Evolutionary conservation across 1,140 invertebrate species (phyloP), one percentile per base, ranked within the genome.

Genomic region (Lethocerus indicus): DNA sequence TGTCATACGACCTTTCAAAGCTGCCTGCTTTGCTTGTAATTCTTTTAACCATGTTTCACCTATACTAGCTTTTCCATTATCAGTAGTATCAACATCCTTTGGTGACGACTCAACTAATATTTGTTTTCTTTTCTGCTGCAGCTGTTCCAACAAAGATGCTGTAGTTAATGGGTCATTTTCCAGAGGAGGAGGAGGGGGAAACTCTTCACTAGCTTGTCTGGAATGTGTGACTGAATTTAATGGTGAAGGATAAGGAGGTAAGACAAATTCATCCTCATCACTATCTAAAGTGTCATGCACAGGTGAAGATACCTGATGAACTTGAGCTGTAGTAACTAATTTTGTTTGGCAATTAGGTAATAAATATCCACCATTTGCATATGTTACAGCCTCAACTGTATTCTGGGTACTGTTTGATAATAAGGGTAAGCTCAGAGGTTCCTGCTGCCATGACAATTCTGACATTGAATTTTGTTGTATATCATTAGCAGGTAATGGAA

Each of bases 151-250:
- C 36, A 87, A 65, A 56, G 65, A 74, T 35, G 70, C 76, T 14
- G 74, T 61, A 49, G 62, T 59, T 52, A 69, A 59, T 45, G 71
- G 62, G 53, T 70, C 66, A 4, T 73, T 61, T 57, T 78, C 56
- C 20, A 47, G 25, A 21, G 84, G 77, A 2, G 86, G 86, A 26
- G 86, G 86, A 18, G 85, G 85, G 28, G 85, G 86, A 57, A 90
- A 90, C 56, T 90, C 86, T 65, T 88, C 84, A 64, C 85, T 88
- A 0, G 81, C 73, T 64, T 90, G 85, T 49, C 84, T 70, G 1
- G 84, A 88, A 61, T 89, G 85, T 32, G 77, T 73, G 0, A 73
- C 76, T 2, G 82, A 85, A 55, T 73, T 72, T 46, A 78, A 71
- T 2, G 81, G 75, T 56, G 78, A 60, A 0, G 85, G 85, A 63